Conservation (phyloP, 2,888 invertebrate species). For the Tanytarsus gracilentus region DNA sequence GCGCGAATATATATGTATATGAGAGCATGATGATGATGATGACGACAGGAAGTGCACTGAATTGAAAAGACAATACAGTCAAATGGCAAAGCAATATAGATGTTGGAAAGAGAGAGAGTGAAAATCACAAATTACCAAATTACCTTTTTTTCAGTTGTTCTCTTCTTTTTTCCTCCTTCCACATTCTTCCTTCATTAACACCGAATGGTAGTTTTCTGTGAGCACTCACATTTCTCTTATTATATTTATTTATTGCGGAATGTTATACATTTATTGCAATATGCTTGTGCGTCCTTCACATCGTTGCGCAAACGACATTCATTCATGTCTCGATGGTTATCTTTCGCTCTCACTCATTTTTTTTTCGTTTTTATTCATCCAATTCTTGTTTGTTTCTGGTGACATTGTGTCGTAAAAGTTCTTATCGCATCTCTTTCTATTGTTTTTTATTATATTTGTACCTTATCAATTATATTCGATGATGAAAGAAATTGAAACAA, state of each 20-base stretch:
- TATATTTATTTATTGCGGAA: neutral
- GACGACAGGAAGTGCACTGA: conserved; percentile 28
- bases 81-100: neutral
- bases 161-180: neutral
- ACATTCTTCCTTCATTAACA: neutral
- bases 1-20: no score
- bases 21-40: neutral
- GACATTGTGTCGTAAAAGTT: no score
- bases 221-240: neutral
- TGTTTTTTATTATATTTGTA: no score
- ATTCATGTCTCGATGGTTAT: no score
- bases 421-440: no score
- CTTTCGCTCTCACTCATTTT: neutral
- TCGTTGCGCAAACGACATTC: no score
- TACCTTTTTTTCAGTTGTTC: conserved; percentile 3
- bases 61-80: conserved; percentile 25
- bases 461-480: no score
- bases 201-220: neutral
- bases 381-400: no score
- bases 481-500: no score
- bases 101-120: neutral
- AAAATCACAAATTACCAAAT: conserved; percentile 5
- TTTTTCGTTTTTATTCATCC: no score
- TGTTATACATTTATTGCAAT: no score
- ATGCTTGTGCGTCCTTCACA: no score